These are phyloP conservation scores for Centropyge bicolor DNA, from an alignment of 2,797 vertebrate species.

Conservation along the genomic window DNA sequence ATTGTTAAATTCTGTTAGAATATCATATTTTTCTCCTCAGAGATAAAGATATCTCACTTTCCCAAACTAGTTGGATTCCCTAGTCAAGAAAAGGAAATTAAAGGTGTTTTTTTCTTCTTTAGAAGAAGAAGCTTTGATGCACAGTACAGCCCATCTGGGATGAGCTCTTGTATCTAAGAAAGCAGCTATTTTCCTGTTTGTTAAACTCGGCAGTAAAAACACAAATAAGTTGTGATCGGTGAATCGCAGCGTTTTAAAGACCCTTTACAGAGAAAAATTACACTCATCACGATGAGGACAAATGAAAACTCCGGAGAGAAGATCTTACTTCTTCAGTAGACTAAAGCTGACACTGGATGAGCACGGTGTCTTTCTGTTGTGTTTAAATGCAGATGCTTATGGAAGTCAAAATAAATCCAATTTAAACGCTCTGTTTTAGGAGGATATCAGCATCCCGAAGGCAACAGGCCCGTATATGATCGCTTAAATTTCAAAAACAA, in stretches of 20 bases:
- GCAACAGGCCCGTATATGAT: conserved; percentile 25
- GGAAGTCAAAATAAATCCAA: conserved; percentile 58
- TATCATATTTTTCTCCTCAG: conserved; percentile 10
- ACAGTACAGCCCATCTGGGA: conserved; percentile 51
- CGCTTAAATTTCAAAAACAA: conserved; percentile 29
- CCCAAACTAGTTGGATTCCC: conserved; percentile 18
- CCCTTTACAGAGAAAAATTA: conserved; percentile 34
- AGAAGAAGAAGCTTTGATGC: conserved; percentile 49
- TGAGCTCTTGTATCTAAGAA: conserved; percentile 43
- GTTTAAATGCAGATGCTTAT: conserved; percentile 54
- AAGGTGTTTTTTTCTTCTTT: conserved; percentile 3
- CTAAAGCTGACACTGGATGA: conserved; percentile 59
- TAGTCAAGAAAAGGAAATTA: conserved; percentile 23
- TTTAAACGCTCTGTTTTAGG: conserved; percentile 49
- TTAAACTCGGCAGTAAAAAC: conserved; percentile 35
- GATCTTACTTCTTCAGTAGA: conserved; percentile 39
- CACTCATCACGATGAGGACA: conserved; percentile 47
- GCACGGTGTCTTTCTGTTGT: conserved; percentile 26
- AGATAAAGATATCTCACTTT: conserved; percentile 28
- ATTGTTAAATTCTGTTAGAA: conserved; percentile 33
- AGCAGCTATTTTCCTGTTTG: conserved; percentile 44
- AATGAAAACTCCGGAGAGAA: conserved; percentile 48
- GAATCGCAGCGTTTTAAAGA: conserved; percentile 38
- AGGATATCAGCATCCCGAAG: conserved; percentile 49
- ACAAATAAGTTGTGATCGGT: conserved; percentile 34